Percentiles rank a stretch among this genome's conserved stretches.
phyloP scores from a whole-genome alignment of 2,888 invertebrate species.

The Andricus quercusramuli region DNA sequence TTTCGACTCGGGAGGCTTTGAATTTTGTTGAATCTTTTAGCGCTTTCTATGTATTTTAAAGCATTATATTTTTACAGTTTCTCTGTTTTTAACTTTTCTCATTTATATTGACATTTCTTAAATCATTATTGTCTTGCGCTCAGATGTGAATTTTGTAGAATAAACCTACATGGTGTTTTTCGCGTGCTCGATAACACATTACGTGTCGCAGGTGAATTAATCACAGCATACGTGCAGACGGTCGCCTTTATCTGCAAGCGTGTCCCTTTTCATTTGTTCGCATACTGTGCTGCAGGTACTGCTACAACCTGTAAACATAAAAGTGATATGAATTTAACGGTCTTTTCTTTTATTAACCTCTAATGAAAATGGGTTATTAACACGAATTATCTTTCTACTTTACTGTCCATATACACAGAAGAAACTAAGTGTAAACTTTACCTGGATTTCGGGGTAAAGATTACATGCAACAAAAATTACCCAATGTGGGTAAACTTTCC shows the following conservation, averaged over 20 bases:
- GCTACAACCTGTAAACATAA: neutral
- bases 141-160: constrained; percentile 44
- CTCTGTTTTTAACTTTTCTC: neutral
- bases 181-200: constrained; percentile 52
- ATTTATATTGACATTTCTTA: constrained; percentile 32
- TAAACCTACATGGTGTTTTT: constrained; percentile 29
- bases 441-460: no score
- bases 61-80: neutral
- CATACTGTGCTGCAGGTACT: neutral
- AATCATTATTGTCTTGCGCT: constrained; percentile 36
- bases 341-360: constrained; percentile 1
- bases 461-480: no score
- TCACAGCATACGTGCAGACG: constrained; percentile 52
- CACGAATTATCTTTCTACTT: neutral
- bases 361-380: neutral
- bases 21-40: neutral
- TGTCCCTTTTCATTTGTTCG: neutral
- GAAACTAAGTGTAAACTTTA: no score
- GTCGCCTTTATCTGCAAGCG: constrained; percentile 52
- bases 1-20: no score
- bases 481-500: no score
- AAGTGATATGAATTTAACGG: constrained; percentile 2
- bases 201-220: constrained; percentile 55
- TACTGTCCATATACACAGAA: no score
- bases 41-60: neutral